Conservation (phyloP, 2,113 vertebrate species). For the Ctenodactylus gundi region DNA sequence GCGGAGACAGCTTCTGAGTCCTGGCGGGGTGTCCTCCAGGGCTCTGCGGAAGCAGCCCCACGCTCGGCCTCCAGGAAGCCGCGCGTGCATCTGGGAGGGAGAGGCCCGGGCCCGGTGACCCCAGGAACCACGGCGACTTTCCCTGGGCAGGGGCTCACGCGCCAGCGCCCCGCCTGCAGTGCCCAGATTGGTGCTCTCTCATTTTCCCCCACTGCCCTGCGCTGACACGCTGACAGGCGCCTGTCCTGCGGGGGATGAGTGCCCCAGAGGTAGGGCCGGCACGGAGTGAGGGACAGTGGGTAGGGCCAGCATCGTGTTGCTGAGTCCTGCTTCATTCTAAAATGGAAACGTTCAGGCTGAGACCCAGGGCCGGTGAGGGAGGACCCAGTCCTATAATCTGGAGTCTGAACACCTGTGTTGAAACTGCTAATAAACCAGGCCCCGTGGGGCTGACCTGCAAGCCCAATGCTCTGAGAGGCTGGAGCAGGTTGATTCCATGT, state of each 20-base stretch:
- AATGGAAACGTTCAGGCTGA: not conserved
- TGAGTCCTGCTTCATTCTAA: not conserved
- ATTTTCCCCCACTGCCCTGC: not conserved
- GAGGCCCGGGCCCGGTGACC: accelerated
- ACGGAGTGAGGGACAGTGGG: too few relatives aligned
- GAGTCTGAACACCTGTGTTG: not conserved
- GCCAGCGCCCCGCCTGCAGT: too few relatives aligned
- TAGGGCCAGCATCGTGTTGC: not conserved
- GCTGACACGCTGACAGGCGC: accelerated
- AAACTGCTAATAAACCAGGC: too few relatives aligned
- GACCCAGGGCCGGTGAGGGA: too few relatives aligned
- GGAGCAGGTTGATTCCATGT: too few relatives aligned
- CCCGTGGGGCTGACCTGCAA: too few relatives aligned
- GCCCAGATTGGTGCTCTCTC: not conserved
- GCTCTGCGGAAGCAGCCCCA: slow-evolving; percentile 85
- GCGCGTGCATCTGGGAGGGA: not conserved
- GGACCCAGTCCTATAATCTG: not conserved
- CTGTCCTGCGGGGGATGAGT: accelerated
- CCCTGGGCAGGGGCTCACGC: not conserved
- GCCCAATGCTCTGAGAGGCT: too few relatives aligned
- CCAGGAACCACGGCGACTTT: not conserved
- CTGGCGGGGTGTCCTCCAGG: slow-evolving; percentile 81
- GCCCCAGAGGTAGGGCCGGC: too few relatives aligned
- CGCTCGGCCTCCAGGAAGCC: not conserved
- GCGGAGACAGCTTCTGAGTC: slow-evolving; percentile 83